These are phyloP conservation scores for Temnothorax curvispinosus DNA, from an alignment of 1,140 invertebrate genomes.

Conservation along the genomic window DNA sequence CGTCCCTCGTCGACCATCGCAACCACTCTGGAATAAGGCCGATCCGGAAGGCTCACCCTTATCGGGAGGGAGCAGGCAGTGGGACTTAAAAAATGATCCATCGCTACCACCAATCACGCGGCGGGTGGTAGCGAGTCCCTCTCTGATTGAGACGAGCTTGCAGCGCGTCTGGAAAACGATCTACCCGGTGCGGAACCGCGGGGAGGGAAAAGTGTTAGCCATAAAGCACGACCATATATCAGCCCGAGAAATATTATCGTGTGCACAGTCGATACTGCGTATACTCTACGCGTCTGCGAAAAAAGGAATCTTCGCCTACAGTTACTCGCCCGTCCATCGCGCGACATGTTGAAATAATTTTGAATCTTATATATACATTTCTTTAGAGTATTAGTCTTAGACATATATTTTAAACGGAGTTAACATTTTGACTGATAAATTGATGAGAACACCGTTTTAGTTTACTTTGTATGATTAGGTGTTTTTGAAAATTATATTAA, in stretches of 20 bases:
- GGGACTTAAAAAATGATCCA: constrained; percentile 84
- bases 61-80: constrained; percentile 77
- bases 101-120: constrained; percentile 82
- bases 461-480: background rate
- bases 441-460: background rate
- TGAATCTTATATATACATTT: background rate
- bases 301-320: constrained; percentile 16
- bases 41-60: constrained; percentile 72
- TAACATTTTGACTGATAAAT: background rate
- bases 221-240: constrained; percentile 69
- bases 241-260: constrained; percentile 57
- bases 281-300: constrained; percentile 19
- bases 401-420: background rate
- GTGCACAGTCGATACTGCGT: constrained; percentile 58
- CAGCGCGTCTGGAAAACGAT: constrained; percentile 71
- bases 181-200: constrained; percentile 65
- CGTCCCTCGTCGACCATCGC: constrained; percentile 57
- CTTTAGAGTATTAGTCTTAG: no score
- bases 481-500: background rate
- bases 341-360: background rate
- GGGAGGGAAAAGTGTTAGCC: constrained; percentile 69
- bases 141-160: constrained; percentile 80
- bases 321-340: background rate
- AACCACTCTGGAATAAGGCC: constrained; percentile 50
- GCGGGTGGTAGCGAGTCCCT: constrained; percentile 77